Conservation (phyloP, 2,113 vertebrate species). For the Grus americana region DNA sequence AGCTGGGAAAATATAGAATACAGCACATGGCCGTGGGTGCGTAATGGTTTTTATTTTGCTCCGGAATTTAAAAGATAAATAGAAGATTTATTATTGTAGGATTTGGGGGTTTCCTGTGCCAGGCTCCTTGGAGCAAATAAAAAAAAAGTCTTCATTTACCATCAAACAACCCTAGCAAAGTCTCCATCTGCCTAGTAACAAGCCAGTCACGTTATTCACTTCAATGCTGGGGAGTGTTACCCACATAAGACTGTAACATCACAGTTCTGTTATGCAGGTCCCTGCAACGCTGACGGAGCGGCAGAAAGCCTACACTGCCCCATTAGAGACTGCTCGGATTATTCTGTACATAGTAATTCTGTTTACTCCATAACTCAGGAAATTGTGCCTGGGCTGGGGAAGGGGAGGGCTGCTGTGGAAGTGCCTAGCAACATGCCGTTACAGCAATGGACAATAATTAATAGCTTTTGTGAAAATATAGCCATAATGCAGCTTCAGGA, state of each 20-base stretch:
- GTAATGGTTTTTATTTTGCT: slow-evolving; percentile 34
- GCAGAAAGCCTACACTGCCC: neutral
- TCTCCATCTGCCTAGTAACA: neutral
- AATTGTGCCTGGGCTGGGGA: slow-evolving; percentile 1
- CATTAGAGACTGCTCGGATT: neutral
- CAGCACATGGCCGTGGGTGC: neutral
- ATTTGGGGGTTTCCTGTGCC: slow-evolving; percentile 43
- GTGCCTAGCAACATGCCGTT: neutral
- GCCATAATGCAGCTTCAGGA: neutral
- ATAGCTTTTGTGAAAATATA: slow-evolving; percentile 23
- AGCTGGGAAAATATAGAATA: neutral
- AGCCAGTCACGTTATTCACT: neutral
- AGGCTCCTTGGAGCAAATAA: slow-evolving; percentile 1
- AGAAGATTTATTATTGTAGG: slow-evolving; percentile 37
- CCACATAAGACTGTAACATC: slow-evolving; percentile 38
- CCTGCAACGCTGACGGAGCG: neutral
- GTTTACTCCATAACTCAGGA: slow-evolving; percentile 18
- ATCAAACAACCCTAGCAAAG: slow-evolving; percentile 4
- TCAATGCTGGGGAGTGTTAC: neutral
- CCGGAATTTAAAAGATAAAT: slow-evolving; percentile 41
- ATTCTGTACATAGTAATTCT: neutral
- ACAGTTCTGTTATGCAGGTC: slow-evolving; percentile 1
- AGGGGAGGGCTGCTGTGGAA: neutral
- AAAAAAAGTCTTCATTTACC: slow-evolving; percentile 1
- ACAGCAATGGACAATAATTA: neutral